A percentile compares a stretch with the other conserved stretches of the same genome.
These are phyloP conservation scores for Crax fasciolata DNA, from an alignment of 2,797 vertebrate species.

Conservation along the genomic window DNA sequence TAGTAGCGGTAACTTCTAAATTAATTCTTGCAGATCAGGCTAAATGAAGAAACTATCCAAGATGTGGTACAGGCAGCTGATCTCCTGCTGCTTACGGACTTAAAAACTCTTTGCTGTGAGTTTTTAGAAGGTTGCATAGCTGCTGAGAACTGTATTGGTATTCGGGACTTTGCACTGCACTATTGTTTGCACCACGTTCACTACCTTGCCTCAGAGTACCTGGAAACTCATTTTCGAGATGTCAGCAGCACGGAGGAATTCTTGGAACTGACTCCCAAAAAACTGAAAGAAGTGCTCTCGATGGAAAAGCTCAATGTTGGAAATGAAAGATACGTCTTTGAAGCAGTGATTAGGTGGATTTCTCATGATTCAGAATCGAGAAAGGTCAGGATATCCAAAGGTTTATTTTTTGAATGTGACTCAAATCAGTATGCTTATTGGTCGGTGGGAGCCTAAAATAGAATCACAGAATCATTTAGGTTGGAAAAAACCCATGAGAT, in stretches of 20 bases:
- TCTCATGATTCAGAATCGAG: constrained; percentile 91
- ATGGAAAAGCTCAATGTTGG: constrained; percentile 98
- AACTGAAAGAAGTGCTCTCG: constrained; percentile 92
- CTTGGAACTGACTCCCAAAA: constrained; percentile 90
- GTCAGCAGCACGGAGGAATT: constrained; percentile 95
- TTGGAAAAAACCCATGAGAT: neutral
- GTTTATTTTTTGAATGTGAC: neutral
- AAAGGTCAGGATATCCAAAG: constrained; percentile 84
- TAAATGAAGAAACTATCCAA: constrained; percentile 98
- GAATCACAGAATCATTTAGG: neutral
- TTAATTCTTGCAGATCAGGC: constrained; percentile 87
- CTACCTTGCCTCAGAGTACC: constrained; percentile 93
- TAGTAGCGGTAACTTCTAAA: constrained; percentile 68
- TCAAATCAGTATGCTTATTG: neutral
- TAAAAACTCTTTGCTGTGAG: constrained; percentile 96
- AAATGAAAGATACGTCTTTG: constrained; percentile 95
- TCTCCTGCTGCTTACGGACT: constrained; percentile 95
- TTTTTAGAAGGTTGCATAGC: constrained; percentile 97
- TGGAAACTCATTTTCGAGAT: constrained; percentile 97
- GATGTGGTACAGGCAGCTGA: constrained; percentile 98
- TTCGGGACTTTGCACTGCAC: constrained; percentile 95
- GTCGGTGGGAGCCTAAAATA: neutral
- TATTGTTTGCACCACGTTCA: constrained; percentile 97
- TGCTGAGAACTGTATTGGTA: constrained; percentile 98
- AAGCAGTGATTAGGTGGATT: constrained; percentile 96